Percentiles rank a stretch among this genome's conserved stretches.
phyloP scores from a whole-genome alignment of 2,113 vertebrate genomes.

The Cynoglossus semilaevis region DNA sequence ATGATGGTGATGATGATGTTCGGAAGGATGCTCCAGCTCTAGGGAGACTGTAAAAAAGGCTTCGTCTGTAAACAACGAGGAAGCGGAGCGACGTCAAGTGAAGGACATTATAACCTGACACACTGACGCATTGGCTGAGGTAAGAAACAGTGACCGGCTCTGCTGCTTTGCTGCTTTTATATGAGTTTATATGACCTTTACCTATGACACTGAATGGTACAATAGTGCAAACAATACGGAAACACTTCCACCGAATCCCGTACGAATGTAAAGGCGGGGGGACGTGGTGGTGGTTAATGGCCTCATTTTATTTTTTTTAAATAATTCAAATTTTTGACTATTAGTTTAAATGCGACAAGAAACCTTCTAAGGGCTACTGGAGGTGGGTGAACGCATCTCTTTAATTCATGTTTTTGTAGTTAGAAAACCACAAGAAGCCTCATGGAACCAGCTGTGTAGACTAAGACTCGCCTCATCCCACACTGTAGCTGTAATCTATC shows the following conservation, averaged over 20 bases:
- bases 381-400: too few relatives aligned
- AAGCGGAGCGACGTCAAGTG: conserved; percentile 4
- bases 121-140: conserved; percentile 11
- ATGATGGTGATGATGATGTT: not conserved
- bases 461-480: too few relatives aligned
- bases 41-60: conserved; percentile 2
- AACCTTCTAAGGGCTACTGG: conserved; percentile 2
- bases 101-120: conserved; percentile 5
- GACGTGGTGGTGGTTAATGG: not conserved
- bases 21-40: conserved; percentile 47
- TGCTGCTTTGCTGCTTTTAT: too few relatives aligned
- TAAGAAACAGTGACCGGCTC: conserved; percentile 14
- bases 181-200: too few relatives aligned
- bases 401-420: too few relatives aligned
- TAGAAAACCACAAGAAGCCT: too few relatives aligned
- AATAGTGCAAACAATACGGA: too few relatives aligned
- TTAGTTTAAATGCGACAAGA: conserved; percentile 39
- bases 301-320: conserved; percentile 9
- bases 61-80: conserved; percentile 40
- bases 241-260: too few relatives aligned
- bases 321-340: not conserved
- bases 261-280: not conserved
- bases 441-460: too few relatives aligned
- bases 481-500: too few relatives aligned
- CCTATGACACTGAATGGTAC: too few relatives aligned